Base-by-base conservation (phyloP, 1,140 invertebrate species). In the Onthophagus taurus region DNA sequence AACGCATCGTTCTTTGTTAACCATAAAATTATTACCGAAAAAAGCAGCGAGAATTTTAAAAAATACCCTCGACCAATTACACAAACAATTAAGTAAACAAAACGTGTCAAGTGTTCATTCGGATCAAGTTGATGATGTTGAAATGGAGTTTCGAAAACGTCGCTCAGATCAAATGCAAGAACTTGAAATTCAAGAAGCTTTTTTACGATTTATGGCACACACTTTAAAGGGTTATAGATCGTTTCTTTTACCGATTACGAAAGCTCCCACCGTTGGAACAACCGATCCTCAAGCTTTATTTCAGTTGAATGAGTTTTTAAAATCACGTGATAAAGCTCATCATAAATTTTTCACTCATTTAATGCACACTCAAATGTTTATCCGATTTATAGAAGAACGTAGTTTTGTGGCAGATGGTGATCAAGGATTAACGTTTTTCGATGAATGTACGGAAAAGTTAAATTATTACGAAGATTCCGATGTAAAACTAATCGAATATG, bases 331-430 rank as follows among this genome's bases (percentile, higher is more conserved):
- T 53, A 83, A 90, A 70, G 77, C 84, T 31, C 83, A 94, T 60
- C 82, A 89, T 31, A 88, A 91, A 65, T 97, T 97, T 70, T 97
- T 89, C 65, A 76, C 77, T 34, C 72, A 91, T 50, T 64, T 97
- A 54, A 84, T 92, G 67, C 84, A 80, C 59, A 97, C 95, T 1
- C 95, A 98, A 70, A 94, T 95, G 85, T 98, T 97, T 65, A 95
- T 90, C 45, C 80, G 92, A 30, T 99, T 99, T 67, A 97, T 99
- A 52, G 95, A 99, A 69, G 96, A 99, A 68, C 76, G 95, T 24
- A 97, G 92, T 54, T 98, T 99, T 71, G 90, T 98, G 0, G 95
- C 92, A 9, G 93, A 97, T 57, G 91, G 91, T 64, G 92, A 98
- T 71, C 78, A 80, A 65, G 81, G 81, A 49, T 70, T 99, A 41